Evolutionary conservation across 2,797 vertebrate species (phyloP).

Genomic region (Lacerta agilis): DNA sequence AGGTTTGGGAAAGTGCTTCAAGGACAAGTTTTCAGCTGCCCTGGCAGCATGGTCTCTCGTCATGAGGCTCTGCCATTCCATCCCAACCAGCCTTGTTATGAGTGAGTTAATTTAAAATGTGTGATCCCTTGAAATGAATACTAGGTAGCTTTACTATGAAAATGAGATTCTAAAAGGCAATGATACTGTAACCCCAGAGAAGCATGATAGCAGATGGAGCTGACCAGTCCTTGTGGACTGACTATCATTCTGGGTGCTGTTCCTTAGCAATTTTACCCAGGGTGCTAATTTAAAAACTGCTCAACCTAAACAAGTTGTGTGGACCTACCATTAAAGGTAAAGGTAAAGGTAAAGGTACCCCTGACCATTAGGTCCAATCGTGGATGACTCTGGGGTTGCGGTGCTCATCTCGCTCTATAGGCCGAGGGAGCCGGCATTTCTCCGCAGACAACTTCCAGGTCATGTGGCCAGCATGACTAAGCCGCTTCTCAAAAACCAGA

Average conservation of each 20-base stretch:
- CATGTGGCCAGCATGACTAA: too few species aligned
- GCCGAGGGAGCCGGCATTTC: too few species aligned
- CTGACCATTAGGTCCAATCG: too few species aligned
- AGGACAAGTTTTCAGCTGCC: background rate
- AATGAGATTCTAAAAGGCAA: background rate
- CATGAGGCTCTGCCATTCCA: background rate
- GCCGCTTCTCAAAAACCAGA: too few species aligned
- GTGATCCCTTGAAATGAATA: background rate
- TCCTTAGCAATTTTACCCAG: background rate
- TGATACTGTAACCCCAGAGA: background rate
- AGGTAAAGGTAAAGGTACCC: too few species aligned
- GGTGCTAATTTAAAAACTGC: background rate
- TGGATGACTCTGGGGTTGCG: too few species aligned
- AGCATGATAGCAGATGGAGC: too few species aligned
- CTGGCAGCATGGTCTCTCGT: background rate
- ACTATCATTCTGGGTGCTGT: background rate
- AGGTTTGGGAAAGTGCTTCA: background rate
- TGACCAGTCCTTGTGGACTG: too few species aligned
- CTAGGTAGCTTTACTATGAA: constrained; percentile 4
- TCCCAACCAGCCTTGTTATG: background rate
- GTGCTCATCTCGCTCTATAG: too few species aligned
- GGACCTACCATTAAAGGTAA: background rate
- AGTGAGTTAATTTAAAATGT: background rate
- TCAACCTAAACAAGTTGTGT: background rate
- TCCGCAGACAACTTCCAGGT: too few species aligned